Evolutionary conservation across 2,888 invertebrate genomes (phyloP).

Genomic region (Caenorhabditis japonica): DNA sequence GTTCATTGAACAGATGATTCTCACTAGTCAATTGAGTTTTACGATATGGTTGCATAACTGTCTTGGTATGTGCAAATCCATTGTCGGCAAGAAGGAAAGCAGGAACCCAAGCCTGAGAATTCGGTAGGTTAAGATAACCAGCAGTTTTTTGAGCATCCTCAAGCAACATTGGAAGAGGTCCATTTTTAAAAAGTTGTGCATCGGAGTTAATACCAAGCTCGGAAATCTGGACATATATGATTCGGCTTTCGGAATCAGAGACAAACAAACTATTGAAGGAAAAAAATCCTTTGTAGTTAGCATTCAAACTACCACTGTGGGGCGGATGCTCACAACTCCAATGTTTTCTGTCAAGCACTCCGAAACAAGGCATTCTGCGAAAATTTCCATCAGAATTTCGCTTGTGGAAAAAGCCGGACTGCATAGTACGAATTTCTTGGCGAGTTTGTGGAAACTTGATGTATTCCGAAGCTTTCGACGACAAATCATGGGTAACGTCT

Average conservation of each 20-base stretch:
- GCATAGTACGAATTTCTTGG: background rate
- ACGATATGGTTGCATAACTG: slow-evolving; percentile 2
- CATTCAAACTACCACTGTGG: background rate
- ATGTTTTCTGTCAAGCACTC: slow-evolving; percentile 8
- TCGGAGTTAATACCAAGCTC: background rate
- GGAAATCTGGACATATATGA: slow-evolving; percentile 8
- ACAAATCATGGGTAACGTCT: too few species aligned
- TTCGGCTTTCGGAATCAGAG: background rate
- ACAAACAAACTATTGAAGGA: background rate
- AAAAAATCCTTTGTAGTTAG: slow-evolving; percentile 13
- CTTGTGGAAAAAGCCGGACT: background rate
- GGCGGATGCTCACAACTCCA: slow-evolving; percentile 3
- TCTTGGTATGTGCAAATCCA: background rate
- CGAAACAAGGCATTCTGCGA: background rate
- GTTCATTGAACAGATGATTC: background rate
- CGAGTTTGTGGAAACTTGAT: background rate
- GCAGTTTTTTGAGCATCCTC: background rate
- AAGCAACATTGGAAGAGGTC: background rate
- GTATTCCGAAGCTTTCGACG: background rate
- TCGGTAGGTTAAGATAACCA: background rate
- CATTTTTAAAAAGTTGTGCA: background rate
- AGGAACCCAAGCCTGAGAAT: background rate
- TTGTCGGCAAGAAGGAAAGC: slow-evolving; percentile 5
- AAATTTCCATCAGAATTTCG: background rate
- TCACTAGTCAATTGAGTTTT: background rate